Evolutionary conservation across 2,797 vertebrate genomes (phyloP), one percentile per base, ranked within the genome.

Genomic region (Notolabrus celidotus): DNA sequence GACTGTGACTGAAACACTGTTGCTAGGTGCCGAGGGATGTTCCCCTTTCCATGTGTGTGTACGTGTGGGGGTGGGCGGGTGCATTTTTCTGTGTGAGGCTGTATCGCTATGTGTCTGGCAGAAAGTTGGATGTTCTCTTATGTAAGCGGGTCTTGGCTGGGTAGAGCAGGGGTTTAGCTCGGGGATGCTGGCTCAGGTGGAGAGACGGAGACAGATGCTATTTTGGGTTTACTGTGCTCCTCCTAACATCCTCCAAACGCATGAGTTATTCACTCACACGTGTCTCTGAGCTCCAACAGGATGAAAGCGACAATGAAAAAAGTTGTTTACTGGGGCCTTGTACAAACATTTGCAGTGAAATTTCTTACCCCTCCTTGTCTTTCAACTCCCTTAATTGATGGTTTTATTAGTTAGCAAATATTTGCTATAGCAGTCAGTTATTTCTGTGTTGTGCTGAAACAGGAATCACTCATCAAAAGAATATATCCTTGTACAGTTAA

Each of bases 141-240:
- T 80, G 81, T 89, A 90, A 89, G 77, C 46, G 19, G 74, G 79
- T 86, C 86, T 83, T 82, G 84, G 80, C 82, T 74, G 78, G 68
- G 68, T 55, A 80, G 67, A 83, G 75, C 74, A 63, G 59, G 73
- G 74, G 74, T 84, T 84, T 79, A 76, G 88, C 82, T 83, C 45
- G 69, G 79, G 83, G 80, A 87, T 86, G 86, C 85, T 77, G 88
- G 87, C 90, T 90, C 89, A 91, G 89, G 85, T 91, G 87, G 83
- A 73, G 65, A 63, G 64, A 84, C 1, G 36, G 67, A 89, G 71
- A 86, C 67, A 11, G 60, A 80, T 86, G 66, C 84, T 90, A 89
- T 90, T 90, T 89, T 87, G 76, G 84, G 86, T 87, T 31, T 61
- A 19, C 25, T 69, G 76, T 47, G 1, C 45, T 78, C 59, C 63